A percentile compares a stretch with the other conserved stretches of the same genome.
Conservation (phyloP, 2,888 invertebrate genomes). For the Drosophila nigricruria region DNA sequence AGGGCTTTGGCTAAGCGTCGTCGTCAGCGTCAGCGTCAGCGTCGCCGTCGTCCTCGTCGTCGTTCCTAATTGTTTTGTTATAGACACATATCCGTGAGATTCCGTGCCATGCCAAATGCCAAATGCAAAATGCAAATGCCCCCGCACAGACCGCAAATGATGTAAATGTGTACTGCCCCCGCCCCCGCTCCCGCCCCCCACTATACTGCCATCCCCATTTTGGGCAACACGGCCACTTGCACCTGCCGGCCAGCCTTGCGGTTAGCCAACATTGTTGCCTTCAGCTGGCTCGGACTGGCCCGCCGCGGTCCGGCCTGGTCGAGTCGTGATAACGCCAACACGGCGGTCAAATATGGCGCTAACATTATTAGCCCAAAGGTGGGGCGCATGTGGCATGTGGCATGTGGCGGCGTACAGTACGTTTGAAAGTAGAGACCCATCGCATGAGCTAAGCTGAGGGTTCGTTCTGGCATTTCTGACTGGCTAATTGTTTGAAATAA, state of each 20-base stretch:
- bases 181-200: neutral
- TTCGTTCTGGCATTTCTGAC: slow-evolving; percentile 6
- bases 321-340: slow-evolving; percentile 65
- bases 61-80: slow-evolving; percentile 79
- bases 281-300: slow-evolving; percentile 12
- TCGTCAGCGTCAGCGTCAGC: slow-evolving; percentile 33
- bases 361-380: slow-evolving; percentile 63
- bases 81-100: slow-evolving; percentile 77
- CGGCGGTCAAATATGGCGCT: slow-evolving; percentile 70
- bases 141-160: slow-evolving; percentile 67
- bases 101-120: slow-evolving; percentile 50
- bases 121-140: slow-evolving; percentile 67
- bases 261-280: slow-evolving; percentile 61
- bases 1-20: slow-evolving; percentile 53
- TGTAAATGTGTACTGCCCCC: slow-evolving; percentile 51
- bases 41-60: slow-evolving; percentile 26
- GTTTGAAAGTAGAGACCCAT: slow-evolving; percentile 7
- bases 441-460: slow-evolving; percentile 11
- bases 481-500: slow-evolving; percentile 39
- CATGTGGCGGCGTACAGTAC: neutral
- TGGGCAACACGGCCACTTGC: slow-evolving; percentile 56
- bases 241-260: slow-evolving; percentile 60
- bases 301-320: slow-evolving; percentile 27
- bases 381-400: slow-evolving; percentile 8
- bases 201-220: neutral